Base-by-base conservation (phyloP, 2,113 vertebrate species). In the Cryptoleucopteryx plumbea region DNA sequence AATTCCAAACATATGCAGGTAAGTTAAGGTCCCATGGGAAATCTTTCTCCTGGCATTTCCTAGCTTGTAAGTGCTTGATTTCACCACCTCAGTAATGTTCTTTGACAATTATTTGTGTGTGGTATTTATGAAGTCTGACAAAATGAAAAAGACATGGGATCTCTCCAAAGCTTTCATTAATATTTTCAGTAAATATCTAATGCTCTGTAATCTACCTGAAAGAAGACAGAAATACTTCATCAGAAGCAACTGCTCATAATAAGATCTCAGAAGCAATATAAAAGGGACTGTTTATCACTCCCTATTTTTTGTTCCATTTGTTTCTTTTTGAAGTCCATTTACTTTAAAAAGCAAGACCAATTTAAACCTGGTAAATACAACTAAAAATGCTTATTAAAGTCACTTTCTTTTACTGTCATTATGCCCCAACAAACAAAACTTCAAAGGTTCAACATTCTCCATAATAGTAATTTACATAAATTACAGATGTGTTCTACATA, bases 401-500 rank as follows among this genome's bases (percentile, higher is more conserved):
- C 81, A 34, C 53, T 78, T 78, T 85, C 21, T 87, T 81, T 88
- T 94, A 75, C 42, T 92, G 55, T 59, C 78, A 81, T 75, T 92
- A 65, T 72, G 26, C 63, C 55, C 63, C 61, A 74, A 90, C 52
- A 82, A 62, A 42, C 50, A 73, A 96, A 96, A 92, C 75, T 93
- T 94, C 79, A 96, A 90, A 96, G 82, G 56, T 74, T 94, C 71
- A 68, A 50, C 29, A 22, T 72, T 80, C 38, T 42, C 65, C 47
- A 88, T 82, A 91, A 82, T 22, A 91, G 40, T 92, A 88, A 95
- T 96, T 97, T 94, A 90, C 65, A 86, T 85, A 94, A 96, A 90
- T 88, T 95, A 86, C 56, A 90, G 61, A 84, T 91, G 16, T 94
- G 65, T 77, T 91, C 67, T 83, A 72, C 20, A 75, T 48, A 90